Percentiles rank a stretch among this genome's conserved stretches.
phyloP scores from a whole-genome alignment of 1,140 invertebrate genomes.

The Globodera ellingtonae region DNA sequence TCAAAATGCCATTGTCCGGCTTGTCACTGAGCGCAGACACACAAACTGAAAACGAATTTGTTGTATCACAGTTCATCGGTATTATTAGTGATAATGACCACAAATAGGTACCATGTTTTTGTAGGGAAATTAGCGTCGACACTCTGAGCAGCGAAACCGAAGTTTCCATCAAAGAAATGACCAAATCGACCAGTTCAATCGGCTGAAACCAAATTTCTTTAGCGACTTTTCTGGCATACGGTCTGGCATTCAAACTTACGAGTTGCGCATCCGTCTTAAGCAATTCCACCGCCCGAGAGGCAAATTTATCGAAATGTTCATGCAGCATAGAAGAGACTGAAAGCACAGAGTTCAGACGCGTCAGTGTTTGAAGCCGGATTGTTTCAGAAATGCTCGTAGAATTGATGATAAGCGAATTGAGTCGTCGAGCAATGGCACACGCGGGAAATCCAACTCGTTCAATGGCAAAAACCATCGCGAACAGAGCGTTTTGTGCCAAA shows the following conservation, averaged over 20 bases:
- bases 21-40: background rate
- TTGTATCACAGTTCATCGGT: background rate
- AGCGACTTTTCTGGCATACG: background rate
- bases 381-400: conserved; percentile 2
- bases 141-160: conserved; percentile 24
- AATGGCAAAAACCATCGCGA: background rate
- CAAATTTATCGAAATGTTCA: conserved; percentile 6
- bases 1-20: conserved; percentile 21
- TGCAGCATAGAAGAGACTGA: conserved; percentile 7
- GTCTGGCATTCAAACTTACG: background rate
- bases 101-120: conserved; percentile 17
- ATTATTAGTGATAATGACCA: background rate
- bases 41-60: conserved; percentile 17
- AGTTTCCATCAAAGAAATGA: conserved; percentile 19
- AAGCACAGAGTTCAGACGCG: background rate
- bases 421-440: background rate
- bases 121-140: background rate
- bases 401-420: conserved; percentile 15
- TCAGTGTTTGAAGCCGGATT: conserved; percentile 1
- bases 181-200: conserved; percentile 25
- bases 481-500: conserved; percentile 3
- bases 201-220: conserved; percentile 12
- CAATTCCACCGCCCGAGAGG: background rate
- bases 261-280: background rate
- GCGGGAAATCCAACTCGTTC: conserved; percentile 14